Evolutionary conservation across 2,113 vertebrate species (phyloP).

Genomic region (Polyodon spathula): DNA sequence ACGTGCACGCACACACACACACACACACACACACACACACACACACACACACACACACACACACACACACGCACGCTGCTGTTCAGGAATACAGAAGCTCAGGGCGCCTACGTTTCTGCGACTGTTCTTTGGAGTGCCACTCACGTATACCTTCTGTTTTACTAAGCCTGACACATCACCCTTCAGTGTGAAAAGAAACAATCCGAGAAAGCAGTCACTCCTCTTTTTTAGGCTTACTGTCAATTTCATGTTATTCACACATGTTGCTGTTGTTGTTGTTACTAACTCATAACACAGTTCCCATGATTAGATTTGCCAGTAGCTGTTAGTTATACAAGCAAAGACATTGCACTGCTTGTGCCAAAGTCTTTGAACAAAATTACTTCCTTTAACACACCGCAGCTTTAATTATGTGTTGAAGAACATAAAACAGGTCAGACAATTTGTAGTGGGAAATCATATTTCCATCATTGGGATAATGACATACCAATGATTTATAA

Average conservation of each 20-base stretch:
- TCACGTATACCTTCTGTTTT: too few relatives aligned
- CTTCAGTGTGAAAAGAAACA: too few relatives aligned
- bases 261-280: constrained; percentile 39
- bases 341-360: constrained; percentile 67
- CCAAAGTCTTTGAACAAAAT: constrained; percentile 86
- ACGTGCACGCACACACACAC: too few relatives aligned
- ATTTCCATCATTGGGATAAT: constrained; percentile 78
- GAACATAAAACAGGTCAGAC: constrained; percentile 83
- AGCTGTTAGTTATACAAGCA: constrained; percentile 68
- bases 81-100: too few relatives aligned
- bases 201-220: too few relatives aligned
- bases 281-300: constrained; percentile 48
- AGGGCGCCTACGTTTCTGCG: too few relatives aligned
- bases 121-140: too few relatives aligned
- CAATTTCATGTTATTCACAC: constrained; percentile 38
- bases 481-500: constrained; percentile 84
- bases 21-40: neutral
- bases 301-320: constrained; percentile 53
- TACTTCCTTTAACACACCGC: constrained; percentile 81
- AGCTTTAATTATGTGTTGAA: constrained; percentile 86
- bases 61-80: too few relatives aligned
- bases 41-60: constrained; percentile 1
- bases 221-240: constrained; percentile 31
- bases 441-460: constrained; percentile 92
- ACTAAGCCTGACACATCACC: too few relatives aligned